Base-by-base conservation (phyloP, 2,888 invertebrate genomes). In the Orchesellides sinensis region DNA sequence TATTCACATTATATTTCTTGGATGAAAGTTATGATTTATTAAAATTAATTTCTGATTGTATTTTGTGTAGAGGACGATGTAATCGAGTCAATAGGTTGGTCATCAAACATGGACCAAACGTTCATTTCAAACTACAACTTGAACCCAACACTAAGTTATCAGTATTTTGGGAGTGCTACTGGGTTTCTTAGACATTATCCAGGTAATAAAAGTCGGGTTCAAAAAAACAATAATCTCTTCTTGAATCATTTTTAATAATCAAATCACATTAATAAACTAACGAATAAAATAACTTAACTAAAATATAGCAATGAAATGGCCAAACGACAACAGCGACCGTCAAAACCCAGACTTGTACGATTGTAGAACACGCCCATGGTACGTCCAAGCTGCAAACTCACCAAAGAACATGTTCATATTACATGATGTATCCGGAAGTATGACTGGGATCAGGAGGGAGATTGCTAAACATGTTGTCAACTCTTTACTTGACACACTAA, bases 341-440 rank as follows among this genome's bases (percentile, higher is more conserved):
- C 85, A 88, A 52, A 88, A 89, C 69, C 94, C 94, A 65, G 97
- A 98, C 90, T 93, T 95, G 1, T 99, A 96, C 90, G 99, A 99
- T 90, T 98, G 97, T 89, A 93, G 98, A 72, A 94, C 96, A 56
- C 92, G 95, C 79, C 96, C 96, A 52, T 98, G 98, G 98, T 99
- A 97, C 90, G 97, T 99, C 86, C 96, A 98, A 91, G 98, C 98
- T 0, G 97, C 99, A 0, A 98, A 98, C 0, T 98, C 98, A 89
- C 97, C 98, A 8, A 99, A 99, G 91, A 98, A 99, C 89, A 95
- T 99, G 88, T 93, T 99, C 29, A 97, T 99, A 81, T 92, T 99
- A 73, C 92, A 99, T 84, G 99, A 99, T 90, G 94, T 94, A 77
- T 98, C 98, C 65, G 99, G 99, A 19, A 68, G 56, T 27, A 87